Evolutionary conservation across 2,113 vertebrate genomes (phyloP).

Genomic region (Noturus placidus): DNA sequence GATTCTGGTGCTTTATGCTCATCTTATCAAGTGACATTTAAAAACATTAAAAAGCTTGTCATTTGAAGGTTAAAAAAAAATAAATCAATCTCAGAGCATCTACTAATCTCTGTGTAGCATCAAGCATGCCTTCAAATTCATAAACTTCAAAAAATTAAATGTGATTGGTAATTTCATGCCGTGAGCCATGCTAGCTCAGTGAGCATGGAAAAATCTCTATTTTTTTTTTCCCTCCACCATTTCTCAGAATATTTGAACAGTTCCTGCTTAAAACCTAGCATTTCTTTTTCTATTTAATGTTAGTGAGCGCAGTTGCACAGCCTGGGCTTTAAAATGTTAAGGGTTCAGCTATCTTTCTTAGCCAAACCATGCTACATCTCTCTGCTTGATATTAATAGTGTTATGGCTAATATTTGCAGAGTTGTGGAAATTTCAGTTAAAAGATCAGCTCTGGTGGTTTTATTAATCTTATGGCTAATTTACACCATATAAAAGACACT

Average conservation of each 20-base stretch:
- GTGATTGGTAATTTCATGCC: neutral
- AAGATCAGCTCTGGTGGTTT: neutral
- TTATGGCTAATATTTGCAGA: neutral
- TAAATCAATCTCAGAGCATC: neutral
- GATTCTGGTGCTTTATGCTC: neutral
- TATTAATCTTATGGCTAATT: neutral
- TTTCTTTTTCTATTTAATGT: neutral
- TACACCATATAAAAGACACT: neutral
- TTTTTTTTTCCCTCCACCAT: too few relatives aligned
- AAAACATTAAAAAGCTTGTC: neutral
- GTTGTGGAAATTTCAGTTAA: neutral
- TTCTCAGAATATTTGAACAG: neutral
- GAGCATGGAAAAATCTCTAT: neutral
- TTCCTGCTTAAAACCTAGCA: neutral
- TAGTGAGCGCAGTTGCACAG: neutral
- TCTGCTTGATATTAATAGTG: neutral
- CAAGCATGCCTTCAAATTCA: neutral
- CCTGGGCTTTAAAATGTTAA: neutral
- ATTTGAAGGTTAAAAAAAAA: neutral
- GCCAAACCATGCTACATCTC: neutral
- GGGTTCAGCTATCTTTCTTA: neutral
- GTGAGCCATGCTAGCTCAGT: neutral
- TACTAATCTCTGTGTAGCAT: neutral
- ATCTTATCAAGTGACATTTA: constrained; percentile 6
- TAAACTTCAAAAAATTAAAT: neutral